Base-by-base conservation (phyloP, 2,113 vertebrate genomes). In the Micronycteris hirsuta region DNA sequence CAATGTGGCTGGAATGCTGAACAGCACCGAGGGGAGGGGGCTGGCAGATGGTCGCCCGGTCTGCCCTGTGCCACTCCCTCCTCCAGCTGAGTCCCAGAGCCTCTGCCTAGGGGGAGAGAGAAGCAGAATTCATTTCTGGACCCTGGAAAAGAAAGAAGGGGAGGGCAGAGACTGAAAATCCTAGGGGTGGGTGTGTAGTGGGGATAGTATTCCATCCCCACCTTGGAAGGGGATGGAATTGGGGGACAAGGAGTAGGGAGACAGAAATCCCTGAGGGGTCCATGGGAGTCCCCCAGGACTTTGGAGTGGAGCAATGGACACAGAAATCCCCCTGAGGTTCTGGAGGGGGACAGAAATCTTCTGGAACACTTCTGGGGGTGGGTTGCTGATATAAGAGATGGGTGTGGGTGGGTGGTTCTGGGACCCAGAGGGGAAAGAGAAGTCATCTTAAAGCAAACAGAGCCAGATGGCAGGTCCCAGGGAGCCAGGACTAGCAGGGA, bases 11-110 rank as follows among this genome's bases (percentile, higher is more conserved):
- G 84, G 97, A 89, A 47, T 61, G 58, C 0, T 17, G 93, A 96
- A 36, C 52, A 91, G 97, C 93, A 61, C 90, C 36, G 74, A 80
- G 4, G 67, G 93, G 85, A 93, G 89, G 95, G 96, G 91, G 96
- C 78, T 78, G 58, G 95, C 97, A 98, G 97, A 97, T 98, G 97
- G 95, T 54, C 47, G 88, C 96, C 96, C 86, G 84, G 83, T 91
- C 88, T 74, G 91, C 94, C 96, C 96, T 45, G 2, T 76, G 91
- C 91, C 81, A 58, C 78, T 81, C 76, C 90, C 89, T 96, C 80
- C 56, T 93, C 86, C 95, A 95, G 93, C 97, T 95, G 95, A 92
- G 95, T 88, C 91, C 94, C 85, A 86, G 88, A 96, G 82, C 77
- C 73, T 90, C 89, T 47, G 84, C 89, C 38, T 36, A n/a, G 19